Conservation (phyloP, 2,888 invertebrate species). For the Alloplasta piceator region DNA sequence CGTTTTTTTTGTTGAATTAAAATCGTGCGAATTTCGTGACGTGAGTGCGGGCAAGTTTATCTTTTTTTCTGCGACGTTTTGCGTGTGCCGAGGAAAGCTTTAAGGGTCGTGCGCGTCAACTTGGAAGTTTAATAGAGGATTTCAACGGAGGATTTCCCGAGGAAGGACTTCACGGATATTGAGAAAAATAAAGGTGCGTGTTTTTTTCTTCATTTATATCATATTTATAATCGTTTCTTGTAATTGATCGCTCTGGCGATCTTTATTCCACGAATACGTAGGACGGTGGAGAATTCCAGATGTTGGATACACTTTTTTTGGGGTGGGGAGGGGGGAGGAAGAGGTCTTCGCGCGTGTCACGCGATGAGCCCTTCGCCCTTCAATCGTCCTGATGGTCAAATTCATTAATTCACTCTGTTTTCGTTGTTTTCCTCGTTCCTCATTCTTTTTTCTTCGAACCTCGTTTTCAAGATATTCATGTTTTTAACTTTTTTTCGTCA, state of each 20-base stretch:
- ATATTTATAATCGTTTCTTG: constrained; percentile 28
- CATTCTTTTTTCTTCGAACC: no score
- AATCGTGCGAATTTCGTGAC: constrained; percentile 23
- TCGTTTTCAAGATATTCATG: no score
- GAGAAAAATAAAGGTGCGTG: constrained; percentile 47
- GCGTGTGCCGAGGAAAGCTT: constrained; percentile 23
- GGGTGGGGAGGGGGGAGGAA: no score
- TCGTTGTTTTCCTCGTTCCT: no score
- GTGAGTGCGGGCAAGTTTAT: constrained; percentile 37
- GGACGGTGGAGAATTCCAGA: neutral
- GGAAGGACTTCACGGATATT: constrained; percentile 30
- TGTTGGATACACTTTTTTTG: neutral
- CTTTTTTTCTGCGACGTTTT: constrained; percentile 39
- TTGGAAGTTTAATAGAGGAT: constrained; percentile 54
- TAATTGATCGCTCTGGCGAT: neutral
- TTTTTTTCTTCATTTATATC: constrained; percentile 18
- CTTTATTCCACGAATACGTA: neutral
- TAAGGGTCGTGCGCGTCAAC: constrained; percentile 24
- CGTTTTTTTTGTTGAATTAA: neutral
- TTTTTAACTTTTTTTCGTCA: no score
- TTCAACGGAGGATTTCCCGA: constrained; percentile 42
- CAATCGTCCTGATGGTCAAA: no score
- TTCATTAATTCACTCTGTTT: no score
- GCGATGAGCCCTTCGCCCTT: no score
- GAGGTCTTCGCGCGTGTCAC: no score